Evolutionary conservation across 2,797 vertebrate genomes (phyloP).

Genomic region (Coluber constrictor): DNA sequence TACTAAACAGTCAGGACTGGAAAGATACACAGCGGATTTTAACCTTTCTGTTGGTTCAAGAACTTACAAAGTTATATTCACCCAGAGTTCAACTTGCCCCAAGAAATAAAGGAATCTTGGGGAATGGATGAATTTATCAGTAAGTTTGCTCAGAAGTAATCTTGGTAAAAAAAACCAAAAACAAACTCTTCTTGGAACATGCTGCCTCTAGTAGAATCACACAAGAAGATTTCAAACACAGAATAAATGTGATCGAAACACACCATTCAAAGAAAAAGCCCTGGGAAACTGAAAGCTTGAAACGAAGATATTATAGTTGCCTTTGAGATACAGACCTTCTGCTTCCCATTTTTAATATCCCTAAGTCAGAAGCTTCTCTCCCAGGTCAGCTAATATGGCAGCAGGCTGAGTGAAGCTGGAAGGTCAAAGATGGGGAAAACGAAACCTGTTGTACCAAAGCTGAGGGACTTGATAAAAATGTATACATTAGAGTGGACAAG

Average conservation of each 20-base stretch:
- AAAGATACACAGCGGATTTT: not conserved
- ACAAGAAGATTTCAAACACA: not conserved
- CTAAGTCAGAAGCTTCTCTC: not conserved
- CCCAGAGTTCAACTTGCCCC: not conserved
- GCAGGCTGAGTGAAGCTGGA: not conserved
- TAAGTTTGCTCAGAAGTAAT: not conserved
- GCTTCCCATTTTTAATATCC: not conserved
- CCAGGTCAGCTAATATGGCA: not conserved
- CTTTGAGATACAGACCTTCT: not conserved
- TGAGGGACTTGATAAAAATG: not conserved
- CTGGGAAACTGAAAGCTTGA: not conserved
- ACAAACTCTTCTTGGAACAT: not conserved
- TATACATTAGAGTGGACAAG: not conserved
- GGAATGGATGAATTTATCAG: not conserved
- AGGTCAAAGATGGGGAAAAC: not conserved
- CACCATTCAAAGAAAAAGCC: not conserved
- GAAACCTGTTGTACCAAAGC: not conserved
- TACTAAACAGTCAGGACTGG: not conserved
- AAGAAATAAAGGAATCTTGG: conserved; percentile 7
- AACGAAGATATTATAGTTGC: not conserved
- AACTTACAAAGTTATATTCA: not conserved
- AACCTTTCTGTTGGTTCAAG: not conserved
- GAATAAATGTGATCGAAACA: conserved; percentile 6
- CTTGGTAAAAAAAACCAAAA: not conserved
- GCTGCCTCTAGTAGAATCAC: not conserved